A percentile compares a stretch with the other conserved stretches of the same genome.
Conservation (phyloP, 2,888 invertebrate species). For the Gerris lacustris region DNA sequence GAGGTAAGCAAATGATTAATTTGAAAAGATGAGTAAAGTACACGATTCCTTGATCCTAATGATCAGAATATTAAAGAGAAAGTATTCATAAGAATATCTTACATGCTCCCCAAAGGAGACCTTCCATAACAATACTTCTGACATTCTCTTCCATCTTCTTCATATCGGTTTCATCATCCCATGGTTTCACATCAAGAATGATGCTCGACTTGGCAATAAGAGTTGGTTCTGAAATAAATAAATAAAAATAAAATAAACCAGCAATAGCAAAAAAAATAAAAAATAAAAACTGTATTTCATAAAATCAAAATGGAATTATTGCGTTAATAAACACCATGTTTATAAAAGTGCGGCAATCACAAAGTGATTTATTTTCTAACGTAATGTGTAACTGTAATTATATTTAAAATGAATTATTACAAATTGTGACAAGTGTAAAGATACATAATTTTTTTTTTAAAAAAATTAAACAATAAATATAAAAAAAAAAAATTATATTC, state of each 20-base stretch:
- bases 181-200: constrained; percentile 85
- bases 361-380: too few relatives aligned
- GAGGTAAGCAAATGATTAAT: too few relatives aligned
- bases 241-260: constrained; percentile 4
- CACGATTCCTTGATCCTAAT: too few relatives aligned
- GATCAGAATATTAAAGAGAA: too few relatives aligned
- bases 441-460: too few relatives aligned
- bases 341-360: too few relatives aligned
- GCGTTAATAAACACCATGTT: not conserved
- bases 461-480: too few relatives aligned
- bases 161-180: constrained; percentile 83
- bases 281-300: constrained; percentile 7
- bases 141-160: constrained; percentile 66
- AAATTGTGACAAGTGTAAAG: too few relatives aligned
- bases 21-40: too few relatives aligned
- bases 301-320: not conserved
- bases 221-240: constrained; percentile 52
- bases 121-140: constrained; percentile 64
- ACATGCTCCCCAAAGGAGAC: constrained; percentile 84
- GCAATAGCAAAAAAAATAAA: not conserved
- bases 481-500: constrained; percentile 23
- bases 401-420: too few relatives aligned
- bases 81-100: constrained; percentile 31
- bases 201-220: constrained; percentile 90
- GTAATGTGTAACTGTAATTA: too few relatives aligned